phyloP scores from a whole-genome alignment of 2,888 invertebrate genomes.

The Scaptomyza parva region DNA sequence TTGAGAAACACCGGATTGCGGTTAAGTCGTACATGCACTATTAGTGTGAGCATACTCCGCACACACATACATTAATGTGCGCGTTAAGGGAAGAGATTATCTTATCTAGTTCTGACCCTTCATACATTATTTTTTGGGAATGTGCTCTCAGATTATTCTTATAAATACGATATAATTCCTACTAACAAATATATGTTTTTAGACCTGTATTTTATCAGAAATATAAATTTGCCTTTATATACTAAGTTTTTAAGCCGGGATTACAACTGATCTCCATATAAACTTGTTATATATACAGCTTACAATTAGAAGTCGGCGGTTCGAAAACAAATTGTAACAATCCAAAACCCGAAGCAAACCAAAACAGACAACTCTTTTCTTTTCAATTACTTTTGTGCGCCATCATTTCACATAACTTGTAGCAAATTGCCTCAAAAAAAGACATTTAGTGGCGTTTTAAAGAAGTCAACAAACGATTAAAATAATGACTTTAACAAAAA shows the following conservation, averaged over 20 bases:
- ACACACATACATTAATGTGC: no score
- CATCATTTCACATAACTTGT: constrained; percentile 83
- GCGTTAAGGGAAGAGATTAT: no score
- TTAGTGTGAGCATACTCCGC: no score
- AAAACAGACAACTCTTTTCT: constrained; percentile 23
- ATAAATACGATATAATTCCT: no score
- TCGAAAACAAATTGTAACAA: constrained; percentile 13
- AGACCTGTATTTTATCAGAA: no score
- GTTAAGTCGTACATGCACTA: no score
- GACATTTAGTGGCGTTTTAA: constrained; percentile 70
- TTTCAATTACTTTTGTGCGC: constrained; percentile 66
- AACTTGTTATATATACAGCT: constrained; percentile 7
- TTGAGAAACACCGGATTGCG: no score
- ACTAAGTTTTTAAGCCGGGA: not conserved
- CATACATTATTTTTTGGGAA: no score
- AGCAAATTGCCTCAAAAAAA: constrained; percentile 31
- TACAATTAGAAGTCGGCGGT: constrained; percentile 17
- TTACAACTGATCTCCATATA: not conserved
- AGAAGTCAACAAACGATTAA: constrained; percentile 82
- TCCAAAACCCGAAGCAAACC: not conserved
- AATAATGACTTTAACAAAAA: constrained; percentile 67
- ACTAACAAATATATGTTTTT: no score
- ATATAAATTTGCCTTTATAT: no score
- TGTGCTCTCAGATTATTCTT: no score
- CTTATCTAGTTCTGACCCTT: no score